phyloP scores from a whole-genome alignment of 1,140 invertebrate genomes.

The Megalopta genalis region DNA sequence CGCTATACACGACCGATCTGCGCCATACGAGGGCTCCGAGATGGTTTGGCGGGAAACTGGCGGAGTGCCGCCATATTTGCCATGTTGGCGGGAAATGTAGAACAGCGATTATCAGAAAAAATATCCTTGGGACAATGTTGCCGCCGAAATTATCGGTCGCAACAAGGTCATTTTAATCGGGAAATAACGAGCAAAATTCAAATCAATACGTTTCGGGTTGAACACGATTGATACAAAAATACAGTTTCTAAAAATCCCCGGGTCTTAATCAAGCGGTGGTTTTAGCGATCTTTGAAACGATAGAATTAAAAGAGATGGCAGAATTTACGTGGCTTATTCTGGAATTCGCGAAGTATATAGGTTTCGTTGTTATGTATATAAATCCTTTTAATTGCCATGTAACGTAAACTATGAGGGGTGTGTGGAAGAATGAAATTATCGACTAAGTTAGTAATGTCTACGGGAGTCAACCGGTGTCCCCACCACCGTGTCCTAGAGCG shows the following conservation, averaged over 20 bases:
- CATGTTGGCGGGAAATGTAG: constrained; percentile 76
- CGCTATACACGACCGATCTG: constrained; percentile 52
- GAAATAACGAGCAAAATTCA: background rate
- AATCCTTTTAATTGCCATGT: background rate
- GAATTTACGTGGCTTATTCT: background rate
- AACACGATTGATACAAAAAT: background rate
- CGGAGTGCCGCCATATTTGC: constrained; percentile 74
- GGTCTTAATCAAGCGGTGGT: background rate
- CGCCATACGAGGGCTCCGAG: constrained; percentile 63
- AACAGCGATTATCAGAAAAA: constrained; percentile 47
- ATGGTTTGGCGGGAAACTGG: constrained; percentile 76
- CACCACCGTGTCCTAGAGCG: too few species aligned
- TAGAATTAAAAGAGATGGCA: constrained; percentile 2
- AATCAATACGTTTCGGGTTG: background rate
- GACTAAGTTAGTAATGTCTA: too few species aligned
- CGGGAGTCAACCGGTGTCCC: too few species aligned
- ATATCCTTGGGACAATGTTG: constrained; percentile 36
- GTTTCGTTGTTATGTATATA: too few species aligned
- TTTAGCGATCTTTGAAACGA: constrained; percentile 3
- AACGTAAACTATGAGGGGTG: too few species aligned
- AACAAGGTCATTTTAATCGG: background rate
- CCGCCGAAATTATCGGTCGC: background rate
- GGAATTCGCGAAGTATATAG: background rate
- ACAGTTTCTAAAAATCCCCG: background rate
- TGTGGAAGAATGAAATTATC: background rate